Conservation (phyloP, 35 echinoderm and acorn worm genomes). For the Ophioderma brevispina region DNA sequence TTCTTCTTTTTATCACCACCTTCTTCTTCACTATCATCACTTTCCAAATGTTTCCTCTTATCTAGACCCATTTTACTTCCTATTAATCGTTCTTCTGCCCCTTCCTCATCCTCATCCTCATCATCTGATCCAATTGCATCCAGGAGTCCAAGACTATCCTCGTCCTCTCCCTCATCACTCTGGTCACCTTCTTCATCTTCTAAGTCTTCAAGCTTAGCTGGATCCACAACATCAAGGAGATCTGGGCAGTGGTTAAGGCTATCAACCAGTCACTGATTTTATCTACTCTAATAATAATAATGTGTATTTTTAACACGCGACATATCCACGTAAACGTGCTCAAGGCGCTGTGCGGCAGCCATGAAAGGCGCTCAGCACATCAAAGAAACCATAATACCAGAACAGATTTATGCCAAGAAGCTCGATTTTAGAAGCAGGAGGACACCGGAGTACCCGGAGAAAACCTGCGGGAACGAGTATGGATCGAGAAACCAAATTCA, state of each 20-base stretch:
- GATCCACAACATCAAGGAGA: constrained; percentile 86
- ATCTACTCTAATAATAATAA: too few relatives aligned
- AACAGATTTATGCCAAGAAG: too few relatives aligned
- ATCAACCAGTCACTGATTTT: too few relatives aligned
- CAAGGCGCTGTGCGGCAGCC: too few relatives aligned
- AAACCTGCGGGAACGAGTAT: too few relatives aligned
- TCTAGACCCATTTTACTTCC: not conserved
- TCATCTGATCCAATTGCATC: not conserved
- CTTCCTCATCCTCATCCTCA: constrained; percentile 1
- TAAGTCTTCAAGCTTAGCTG: constrained; percentile 38
- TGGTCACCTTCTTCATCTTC: not conserved
- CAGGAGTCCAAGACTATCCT: not conserved
- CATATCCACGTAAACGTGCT: too few relatives aligned
- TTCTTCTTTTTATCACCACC: not conserved
- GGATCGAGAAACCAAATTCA: too few relatives aligned
- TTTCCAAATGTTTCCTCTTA: not conserved
- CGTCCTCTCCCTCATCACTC: constrained; percentile 33
- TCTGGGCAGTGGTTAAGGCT: constrained; percentile 34
- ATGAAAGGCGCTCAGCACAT: too few relatives aligned
- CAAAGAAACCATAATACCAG: too few relatives aligned
- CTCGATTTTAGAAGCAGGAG: too few relatives aligned
- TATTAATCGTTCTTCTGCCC: not conserved
- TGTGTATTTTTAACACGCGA: too few relatives aligned
- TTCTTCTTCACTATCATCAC: not conserved
- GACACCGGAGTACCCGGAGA: too few relatives aligned